A percentile compares a stretch with the other conserved stretches of the same genome.
Conservation (phyloP, 2,113 vertebrate species). For the Platichthys stellatus region DNA sequence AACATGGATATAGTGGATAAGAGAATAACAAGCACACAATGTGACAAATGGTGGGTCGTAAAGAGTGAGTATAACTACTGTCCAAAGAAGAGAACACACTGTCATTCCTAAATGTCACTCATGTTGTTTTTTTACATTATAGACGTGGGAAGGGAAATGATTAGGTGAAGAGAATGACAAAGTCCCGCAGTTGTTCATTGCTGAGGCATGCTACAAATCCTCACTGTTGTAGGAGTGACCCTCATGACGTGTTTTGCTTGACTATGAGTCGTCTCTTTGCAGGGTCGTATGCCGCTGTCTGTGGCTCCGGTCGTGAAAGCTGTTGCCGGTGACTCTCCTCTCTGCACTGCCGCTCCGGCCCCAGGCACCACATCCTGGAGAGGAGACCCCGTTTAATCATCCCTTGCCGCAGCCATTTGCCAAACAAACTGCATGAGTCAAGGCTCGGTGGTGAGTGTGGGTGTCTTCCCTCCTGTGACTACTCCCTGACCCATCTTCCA, state of each 20-base stretch:
- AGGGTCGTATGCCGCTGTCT: constrained; percentile 23
- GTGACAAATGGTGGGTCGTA: constrained; percentile 39
- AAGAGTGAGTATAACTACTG: constrained; percentile 19
- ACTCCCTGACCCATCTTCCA: constrained; percentile 68
- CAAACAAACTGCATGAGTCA: constrained; percentile 74
- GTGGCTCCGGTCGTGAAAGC: constrained; percentile 11
- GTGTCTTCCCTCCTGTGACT: constrained; percentile 70
- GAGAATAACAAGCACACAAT: constrained; percentile 47
- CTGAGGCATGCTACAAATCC: constrained; percentile 46
- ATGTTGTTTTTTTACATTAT: background rate
- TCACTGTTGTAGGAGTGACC: constrained; percentile 3
- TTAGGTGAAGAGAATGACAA: background rate
- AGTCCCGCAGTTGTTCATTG: constrained; percentile 42
- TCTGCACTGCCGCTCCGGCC: background rate
- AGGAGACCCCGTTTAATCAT: constrained; percentile 49
- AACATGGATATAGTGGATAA: background rate
- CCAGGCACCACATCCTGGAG: constrained; percentile 31
- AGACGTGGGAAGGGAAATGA: background rate
- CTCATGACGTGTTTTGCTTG: constrained; percentile 1
- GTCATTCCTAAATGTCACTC: background rate
- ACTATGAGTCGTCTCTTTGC: constrained; percentile 22
- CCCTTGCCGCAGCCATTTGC: constrained; percentile 50
- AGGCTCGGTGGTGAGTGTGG: constrained; percentile 69
- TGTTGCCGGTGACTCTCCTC: too few species aligned
- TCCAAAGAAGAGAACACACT: constrained; percentile 6